A percentile compares a stretch with the other conserved stretches of the same genome.
Conservation (phyloP, 2,113 vertebrate species). For the Lepisosteus oculatus region DNA sequence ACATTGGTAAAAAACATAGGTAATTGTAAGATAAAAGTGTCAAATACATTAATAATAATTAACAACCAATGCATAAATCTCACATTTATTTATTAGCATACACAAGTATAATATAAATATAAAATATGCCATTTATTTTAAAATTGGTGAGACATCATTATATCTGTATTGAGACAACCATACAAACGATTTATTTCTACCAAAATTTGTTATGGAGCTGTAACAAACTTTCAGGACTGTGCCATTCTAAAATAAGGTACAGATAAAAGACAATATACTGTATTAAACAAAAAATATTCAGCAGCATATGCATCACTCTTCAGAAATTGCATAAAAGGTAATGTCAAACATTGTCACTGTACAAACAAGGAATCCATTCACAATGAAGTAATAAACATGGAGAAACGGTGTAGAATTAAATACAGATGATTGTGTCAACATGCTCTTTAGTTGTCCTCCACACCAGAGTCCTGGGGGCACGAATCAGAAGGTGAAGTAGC, state of each 20-base stretch:
- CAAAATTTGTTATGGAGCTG: slow-evolving; percentile 90
- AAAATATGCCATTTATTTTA: slow-evolving; percentile 80
- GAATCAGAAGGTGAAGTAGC: slow-evolving; percentile 97
- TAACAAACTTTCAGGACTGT: slow-evolving; percentile 87
- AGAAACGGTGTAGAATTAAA: slow-evolving; percentile 53
- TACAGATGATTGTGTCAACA: slow-evolving; percentile 66
- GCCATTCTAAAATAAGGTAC: slow-evolving; percentile 78
- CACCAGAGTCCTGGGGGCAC: slow-evolving; percentile 52
- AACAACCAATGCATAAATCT: slow-evolving; percentile 51
- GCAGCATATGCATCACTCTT: slow-evolving; percentile 63
- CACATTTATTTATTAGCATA: slow-evolving; percentile 77
- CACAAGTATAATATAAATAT: slow-evolving; percentile 80
- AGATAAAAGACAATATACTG: slow-evolving; percentile 62
- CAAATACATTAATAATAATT: too few relatives aligned
- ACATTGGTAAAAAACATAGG: too few relatives aligned
- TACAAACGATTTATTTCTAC: slow-evolving; percentile 86
- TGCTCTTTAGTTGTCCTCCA: slow-evolving; percentile 75
- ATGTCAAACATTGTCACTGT: slow-evolving; percentile 68
- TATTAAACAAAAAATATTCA: slow-evolving; percentile 54
- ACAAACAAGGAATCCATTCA: slow-evolving; percentile 63
- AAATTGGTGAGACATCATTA: slow-evolving; percentile 80
- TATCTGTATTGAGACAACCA: slow-evolving; percentile 76
- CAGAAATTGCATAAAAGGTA: slow-evolving; percentile 60
- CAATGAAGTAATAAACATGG: slow-evolving; percentile 59
- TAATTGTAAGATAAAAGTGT: too few relatives aligned